A percentile compares a stretch with the other conserved stretches of the same genome.
Evolutionary conservation across 1,140 invertebrate genomes (phyloP).

Genomic region (Bombus waltoni): DNA sequence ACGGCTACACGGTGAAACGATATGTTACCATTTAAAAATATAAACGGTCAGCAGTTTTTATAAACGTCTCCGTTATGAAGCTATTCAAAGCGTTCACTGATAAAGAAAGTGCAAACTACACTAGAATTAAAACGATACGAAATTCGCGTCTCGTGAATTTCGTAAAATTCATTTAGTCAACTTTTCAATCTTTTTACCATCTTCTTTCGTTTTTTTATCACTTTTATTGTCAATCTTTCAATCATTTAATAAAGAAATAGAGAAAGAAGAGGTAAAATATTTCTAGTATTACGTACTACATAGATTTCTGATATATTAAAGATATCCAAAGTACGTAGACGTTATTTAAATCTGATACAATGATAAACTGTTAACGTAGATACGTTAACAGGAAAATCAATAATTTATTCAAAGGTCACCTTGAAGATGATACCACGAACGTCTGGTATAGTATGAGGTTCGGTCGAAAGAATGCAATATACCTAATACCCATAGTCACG

Average conservation of each 20-base stretch:
- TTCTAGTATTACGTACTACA: neutral
- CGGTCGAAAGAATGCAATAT: slow-evolving; percentile 16
- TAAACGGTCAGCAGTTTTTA: neutral
- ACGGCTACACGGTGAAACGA: neutral
- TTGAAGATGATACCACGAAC: slow-evolving; percentile 39
- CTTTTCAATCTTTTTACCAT: neutral
- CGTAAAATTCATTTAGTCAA: neutral
- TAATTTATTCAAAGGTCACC: slow-evolving; percentile 54
- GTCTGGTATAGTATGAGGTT: neutral
- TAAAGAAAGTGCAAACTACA: neutral
- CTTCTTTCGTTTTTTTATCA: no score
- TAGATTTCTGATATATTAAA: no score
- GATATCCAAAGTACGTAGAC: neutral
- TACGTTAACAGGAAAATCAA: slow-evolving; percentile 39
- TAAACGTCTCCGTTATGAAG: neutral
- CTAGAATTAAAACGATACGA: neutral
- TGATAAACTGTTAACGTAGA: slow-evolving; percentile 5
- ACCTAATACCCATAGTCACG: neutral
- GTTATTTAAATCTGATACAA: neutral
- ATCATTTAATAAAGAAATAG: no score
- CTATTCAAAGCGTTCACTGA: neutral
- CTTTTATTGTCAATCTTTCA: neutral
- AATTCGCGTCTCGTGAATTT: neutral
- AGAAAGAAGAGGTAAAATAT: neutral
- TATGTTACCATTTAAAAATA: neutral